Evolutionary conservation across 2,888 invertebrate genomes (phyloP).

Genomic region (Homarus gammarus): DNA sequence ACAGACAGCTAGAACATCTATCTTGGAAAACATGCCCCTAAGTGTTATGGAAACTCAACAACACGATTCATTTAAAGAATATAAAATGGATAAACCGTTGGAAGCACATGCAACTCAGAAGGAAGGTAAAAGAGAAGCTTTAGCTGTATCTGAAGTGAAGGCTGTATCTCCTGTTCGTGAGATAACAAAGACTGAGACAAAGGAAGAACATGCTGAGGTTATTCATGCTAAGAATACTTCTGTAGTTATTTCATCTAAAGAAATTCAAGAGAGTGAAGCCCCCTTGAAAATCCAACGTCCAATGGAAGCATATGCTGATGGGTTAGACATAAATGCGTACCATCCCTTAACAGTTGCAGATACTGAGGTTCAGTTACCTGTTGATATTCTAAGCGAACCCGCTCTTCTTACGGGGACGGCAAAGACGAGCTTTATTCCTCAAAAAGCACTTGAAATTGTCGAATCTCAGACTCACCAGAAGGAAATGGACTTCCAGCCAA

Average conservation of each 20-base stretch:
- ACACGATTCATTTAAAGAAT: constrained; percentile 60
- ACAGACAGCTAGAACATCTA: constrained; percentile 54
- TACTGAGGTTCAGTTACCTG: constrained; percentile 55
- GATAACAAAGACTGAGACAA: constrained; percentile 24
- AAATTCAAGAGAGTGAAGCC: constrained; percentile 60
- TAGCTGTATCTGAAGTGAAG: constrained; percentile 58
- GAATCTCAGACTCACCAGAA: constrained; percentile 68
- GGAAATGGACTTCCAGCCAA: constrained; percentile 62
- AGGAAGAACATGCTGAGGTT: constrained; percentile 58
- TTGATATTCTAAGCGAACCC: constrained; percentile 43
- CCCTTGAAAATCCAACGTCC: constrained; percentile 52
- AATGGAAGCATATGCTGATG: constrained; percentile 36
- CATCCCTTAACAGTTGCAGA: constrained; percentile 62
- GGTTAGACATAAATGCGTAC: constrained; percentile 37
- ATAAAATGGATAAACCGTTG: constrained; percentile 47
- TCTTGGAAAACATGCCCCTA: constrained; percentile 57
- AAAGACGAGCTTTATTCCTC: constrained; percentile 54
- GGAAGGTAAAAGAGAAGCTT: constrained; percentile 56
- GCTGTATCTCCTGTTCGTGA: constrained; percentile 61
- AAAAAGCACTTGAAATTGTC: constrained; percentile 66
- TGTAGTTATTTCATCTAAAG: constrained; percentile 55
- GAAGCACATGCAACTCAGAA: constrained; percentile 58
- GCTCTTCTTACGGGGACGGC: constrained; percentile 49
- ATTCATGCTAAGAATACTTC: constrained; percentile 59
- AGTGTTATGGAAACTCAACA: constrained; percentile 52